Percentiles rank a stretch among this genome's conserved stretches.
These are phyloP conservation scores for Wasmannia auropunctata DNA, from an alignment of 1,140 invertebrate genomes.

Conservation along the genomic window DNA sequence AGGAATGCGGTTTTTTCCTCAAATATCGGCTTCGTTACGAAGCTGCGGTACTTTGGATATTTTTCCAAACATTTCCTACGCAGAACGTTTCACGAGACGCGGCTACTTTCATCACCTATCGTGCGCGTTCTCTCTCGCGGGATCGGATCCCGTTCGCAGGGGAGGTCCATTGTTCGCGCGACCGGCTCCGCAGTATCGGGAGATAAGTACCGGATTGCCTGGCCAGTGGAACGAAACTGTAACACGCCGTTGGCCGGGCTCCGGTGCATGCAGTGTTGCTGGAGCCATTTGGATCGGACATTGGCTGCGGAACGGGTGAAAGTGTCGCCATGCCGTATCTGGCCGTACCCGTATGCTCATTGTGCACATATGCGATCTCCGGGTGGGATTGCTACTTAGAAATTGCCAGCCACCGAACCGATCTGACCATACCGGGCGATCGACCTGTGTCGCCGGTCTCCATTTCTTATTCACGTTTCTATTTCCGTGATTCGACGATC, in stretches of 20 bases:
- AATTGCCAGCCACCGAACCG: slow-evolving; percentile 50
- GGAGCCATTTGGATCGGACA: slow-evolving; percentile 71
- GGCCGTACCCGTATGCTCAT: slow-evolving; percentile 37
- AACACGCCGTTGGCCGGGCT: slow-evolving; percentile 61
- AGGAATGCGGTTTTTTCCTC: not conserved
- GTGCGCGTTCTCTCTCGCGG: not conserved
- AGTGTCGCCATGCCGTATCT: slow-evolving; percentile 71
- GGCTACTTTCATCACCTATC: not conserved
- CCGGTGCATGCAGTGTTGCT: slow-evolving; percentile 45
- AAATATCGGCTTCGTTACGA: not conserved
- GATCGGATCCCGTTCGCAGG: slow-evolving; percentile 16
- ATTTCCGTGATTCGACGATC: slow-evolving; percentile 40
- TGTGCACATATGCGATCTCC: not conserved
- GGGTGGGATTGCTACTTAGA: slow-evolving; percentile 62
- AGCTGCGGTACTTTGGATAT: not conserved
- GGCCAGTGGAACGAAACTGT: slow-evolving; percentile 64
- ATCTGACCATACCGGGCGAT: slow-evolving; percentile 42
- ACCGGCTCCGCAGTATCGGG: slow-evolving; percentile 10
- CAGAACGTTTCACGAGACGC: not conserved
- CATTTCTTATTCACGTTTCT: slow-evolving; percentile 70
- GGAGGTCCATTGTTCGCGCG: slow-evolving; percentile 38
- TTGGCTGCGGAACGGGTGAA: slow-evolving; percentile 78
- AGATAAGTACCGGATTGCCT: slow-evolving; percentile 58
- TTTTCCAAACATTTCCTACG: not conserved
- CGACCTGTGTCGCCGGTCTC: not conserved